phyloP scores from a whole-genome alignment of 2,888 invertebrate species.

The Catotricha subobsoleta region DNA sequence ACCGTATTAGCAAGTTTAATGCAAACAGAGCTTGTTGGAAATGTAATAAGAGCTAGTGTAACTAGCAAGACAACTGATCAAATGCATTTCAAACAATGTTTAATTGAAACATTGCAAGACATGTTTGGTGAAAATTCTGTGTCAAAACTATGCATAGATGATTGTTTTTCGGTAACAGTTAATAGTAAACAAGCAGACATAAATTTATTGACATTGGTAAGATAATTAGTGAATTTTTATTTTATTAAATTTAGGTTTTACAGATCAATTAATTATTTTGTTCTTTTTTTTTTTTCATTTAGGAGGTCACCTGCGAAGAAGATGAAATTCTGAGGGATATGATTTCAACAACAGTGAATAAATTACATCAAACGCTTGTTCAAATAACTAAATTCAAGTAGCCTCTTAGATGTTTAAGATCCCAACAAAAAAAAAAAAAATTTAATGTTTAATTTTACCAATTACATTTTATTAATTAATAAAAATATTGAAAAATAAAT shows the following conservation, averaged over 20 bases:
- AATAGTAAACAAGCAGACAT: slow-evolving; percentile 72
- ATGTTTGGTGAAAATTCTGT: slow-evolving; percentile 93
- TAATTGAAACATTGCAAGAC: slow-evolving; percentile 39
- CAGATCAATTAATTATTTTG: slow-evolving; percentile 3
- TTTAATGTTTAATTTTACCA: too few species aligned
- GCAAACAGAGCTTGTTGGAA: slow-evolving; percentile 55
- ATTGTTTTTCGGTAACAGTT: slow-evolving; percentile 67
- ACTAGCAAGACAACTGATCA: slow-evolving; percentile 60
- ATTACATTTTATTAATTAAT: too few species aligned
- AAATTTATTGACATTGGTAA: slow-evolving; percentile 54
- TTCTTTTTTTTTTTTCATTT: slow-evolving; percentile 16
- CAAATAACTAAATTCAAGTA: too few species aligned
- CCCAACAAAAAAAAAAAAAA: too few species aligned
- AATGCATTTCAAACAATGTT: slow-evolving; percentile 68
- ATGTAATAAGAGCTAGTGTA: slow-evolving; percentile 39
- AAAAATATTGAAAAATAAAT: too few species aligned
- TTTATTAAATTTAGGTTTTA: background rate
- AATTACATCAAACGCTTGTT: slow-evolving; percentile 67
- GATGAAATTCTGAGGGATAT: slow-evolving; percentile 70
- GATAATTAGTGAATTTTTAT: background rate
- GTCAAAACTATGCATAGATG: slow-evolving; percentile 84
- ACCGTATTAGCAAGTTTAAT: slow-evolving; percentile 77
- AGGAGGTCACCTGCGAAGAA: slow-evolving; percentile 64
- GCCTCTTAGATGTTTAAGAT: too few species aligned
- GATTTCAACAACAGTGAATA: slow-evolving; percentile 67